Conservation (phyloP, 1,140 invertebrate species). For the Psix sp. region DNA sequence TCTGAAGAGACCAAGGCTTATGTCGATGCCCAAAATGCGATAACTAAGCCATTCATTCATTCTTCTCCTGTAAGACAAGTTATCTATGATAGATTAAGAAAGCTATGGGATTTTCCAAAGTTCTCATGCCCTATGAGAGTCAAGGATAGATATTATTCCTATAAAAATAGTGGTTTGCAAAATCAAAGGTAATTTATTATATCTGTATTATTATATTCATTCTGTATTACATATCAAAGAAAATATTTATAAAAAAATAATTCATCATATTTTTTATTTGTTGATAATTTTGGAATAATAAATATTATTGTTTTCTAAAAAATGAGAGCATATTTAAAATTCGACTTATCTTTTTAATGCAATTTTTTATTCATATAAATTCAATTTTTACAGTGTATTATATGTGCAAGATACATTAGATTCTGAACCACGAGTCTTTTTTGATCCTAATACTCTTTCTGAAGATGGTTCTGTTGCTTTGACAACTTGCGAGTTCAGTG, state of each 20-base stretch:
- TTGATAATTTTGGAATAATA: no score
- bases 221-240: no score
- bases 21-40: slow-evolving; percentile 93
- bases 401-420: slow-evolving; percentile 92
- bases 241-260: slow-evolving; percentile 7
- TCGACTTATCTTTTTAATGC: no score
- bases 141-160: slow-evolving; percentile 94
- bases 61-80: slow-evolving; percentile 84
- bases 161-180: slow-evolving; percentile 96
- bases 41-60: slow-evolving; percentile 91
- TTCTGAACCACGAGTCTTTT: slow-evolving; percentile 89
- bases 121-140: slow-evolving; percentile 90
- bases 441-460: slow-evolving; percentile 96
- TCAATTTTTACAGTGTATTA: slow-evolving; percentile 84
- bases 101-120: slow-evolving; percentile 97
- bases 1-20: slow-evolving; percentile 93
- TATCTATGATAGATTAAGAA: slow-evolving; percentile 87
- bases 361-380: background rate
- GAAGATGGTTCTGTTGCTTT: slow-evolving; percentile 95
- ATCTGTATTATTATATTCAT: no score
- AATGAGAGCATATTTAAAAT: no score
- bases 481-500: slow-evolving; percentile 87
- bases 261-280: no score
- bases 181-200: slow-evolving; percentile 96
- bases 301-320: no score